Base-by-base conservation (phyloP, 2,888 invertebrate genomes). In the Perdita meconis region DNA sequence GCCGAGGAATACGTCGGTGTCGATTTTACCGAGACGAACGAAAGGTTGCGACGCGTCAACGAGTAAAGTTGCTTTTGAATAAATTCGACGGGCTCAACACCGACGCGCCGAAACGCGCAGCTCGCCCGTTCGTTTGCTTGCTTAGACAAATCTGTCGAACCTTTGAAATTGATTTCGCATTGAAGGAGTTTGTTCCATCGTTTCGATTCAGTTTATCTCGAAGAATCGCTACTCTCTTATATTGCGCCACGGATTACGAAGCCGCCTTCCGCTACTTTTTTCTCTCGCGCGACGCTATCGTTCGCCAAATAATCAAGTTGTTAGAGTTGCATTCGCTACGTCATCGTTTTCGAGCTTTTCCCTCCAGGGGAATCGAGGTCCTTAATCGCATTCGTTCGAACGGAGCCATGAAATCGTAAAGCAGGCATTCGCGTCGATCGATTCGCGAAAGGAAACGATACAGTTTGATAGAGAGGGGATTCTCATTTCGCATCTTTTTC, bases 391-490 rank as follows among this genome's bases (percentile, higher is more conserved):
- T 56, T 66, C 38, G 57, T 26, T 26, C 38, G 19, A 65, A 50
- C 38, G 47, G 22, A 0, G 6, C 34, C 16, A 40, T 50, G 34
- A 42, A 59, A 36, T 26, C 6, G 51, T 16, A n/a, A 42, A 19
- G 22, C 19, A n/a, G 42, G 30, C 24, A 22, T n/a, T 24, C 1
- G 10, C 19, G 50, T 19, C 40, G 50, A 61, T 60, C 60, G 68
- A 68, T 60, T 44, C 44, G 44, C 44, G 44, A 44, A 44, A 36
- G n/a, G 0, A 12, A n/a, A 19, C 34, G 36, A 38, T 63, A 63
- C 50, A 26, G 16, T 44, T 47, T 16, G 24, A n/a, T n/a, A n/a
- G 16, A 13, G 12, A 16, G 47, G 16, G 36, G 56, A 12, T 24
- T 51, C 16, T 40, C 40, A n/a, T 16, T 60, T 22, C 26, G 24